Percentiles rank a stretch among this genome's conserved stretches.
Evolutionary conservation across 2,888 invertebrate genomes (phyloP).

Genomic region (Brachyptera risi): DNA sequence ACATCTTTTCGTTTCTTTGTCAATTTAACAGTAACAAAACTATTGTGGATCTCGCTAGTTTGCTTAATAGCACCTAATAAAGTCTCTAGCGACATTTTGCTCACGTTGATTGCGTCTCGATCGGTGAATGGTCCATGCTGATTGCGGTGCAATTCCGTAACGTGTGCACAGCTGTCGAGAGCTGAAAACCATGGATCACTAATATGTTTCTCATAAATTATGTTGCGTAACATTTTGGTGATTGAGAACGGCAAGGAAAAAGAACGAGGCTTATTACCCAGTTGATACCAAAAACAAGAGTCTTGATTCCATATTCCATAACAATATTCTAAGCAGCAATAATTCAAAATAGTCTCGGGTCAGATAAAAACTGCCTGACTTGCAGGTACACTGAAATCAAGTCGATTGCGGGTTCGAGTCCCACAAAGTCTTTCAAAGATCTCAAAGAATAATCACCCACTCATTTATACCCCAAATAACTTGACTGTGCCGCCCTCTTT

Average conservation of each 20-base stretch:
- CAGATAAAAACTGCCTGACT: no score
- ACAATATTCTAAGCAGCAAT: not conserved
- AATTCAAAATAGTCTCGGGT: no score
- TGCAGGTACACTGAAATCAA: no score
- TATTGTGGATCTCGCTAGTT: not conserved
- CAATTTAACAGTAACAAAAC: not conserved
- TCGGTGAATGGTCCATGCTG: slow-evolving; percentile 34
- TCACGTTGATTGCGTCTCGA: slow-evolving; percentile 25
- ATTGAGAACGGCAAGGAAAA: no score
- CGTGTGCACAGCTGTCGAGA: slow-evolving; percentile 34
- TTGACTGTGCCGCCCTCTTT: no score
- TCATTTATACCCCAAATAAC: no score
- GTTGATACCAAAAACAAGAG: not conserved
- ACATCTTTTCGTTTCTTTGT: not conserved
- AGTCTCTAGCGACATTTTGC: not conserved
- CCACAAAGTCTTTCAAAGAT: no score
- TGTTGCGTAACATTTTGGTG: no score
- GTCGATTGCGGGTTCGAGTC: no score
- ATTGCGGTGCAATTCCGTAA: slow-evolving; percentile 31
- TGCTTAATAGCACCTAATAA: not conserved
- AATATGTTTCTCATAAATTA: not conserved
- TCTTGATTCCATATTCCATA: not conserved
- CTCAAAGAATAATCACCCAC: no score
- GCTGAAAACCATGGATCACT: slow-evolving; percentile 23
- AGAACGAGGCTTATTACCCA: no score